Conservation (phyloP, 2,888 invertebrate species). For the Cepaea hortensis region DNA sequence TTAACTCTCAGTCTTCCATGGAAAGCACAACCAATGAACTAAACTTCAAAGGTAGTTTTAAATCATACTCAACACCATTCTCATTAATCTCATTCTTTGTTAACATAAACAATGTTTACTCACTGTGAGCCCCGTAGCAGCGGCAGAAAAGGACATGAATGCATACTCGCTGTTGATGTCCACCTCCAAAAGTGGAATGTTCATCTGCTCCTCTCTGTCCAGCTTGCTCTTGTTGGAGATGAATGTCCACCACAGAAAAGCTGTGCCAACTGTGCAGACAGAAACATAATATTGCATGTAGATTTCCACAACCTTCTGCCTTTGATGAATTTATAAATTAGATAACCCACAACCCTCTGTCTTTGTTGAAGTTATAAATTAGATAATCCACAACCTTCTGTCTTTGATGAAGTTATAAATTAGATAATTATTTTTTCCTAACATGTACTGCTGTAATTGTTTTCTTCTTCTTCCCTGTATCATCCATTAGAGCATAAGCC, state of each 20-base stretch:
- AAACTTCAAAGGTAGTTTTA: too few relatives aligned
- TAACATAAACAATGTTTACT: conserved; percentile 44
- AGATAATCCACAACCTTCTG: neutral
- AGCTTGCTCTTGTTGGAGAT: conserved; percentile 84
- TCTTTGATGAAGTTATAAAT: too few relatives aligned
- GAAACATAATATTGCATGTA: neutral
- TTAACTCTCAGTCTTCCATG: too few relatives aligned
- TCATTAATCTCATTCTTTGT: neutral
- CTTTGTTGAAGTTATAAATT: neutral
- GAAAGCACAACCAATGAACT: too few relatives aligned
- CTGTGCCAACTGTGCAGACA: conserved; percentile 80
- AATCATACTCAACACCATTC: neutral
- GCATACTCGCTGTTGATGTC: conserved; percentile 90
- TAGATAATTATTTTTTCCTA: too few relatives aligned
- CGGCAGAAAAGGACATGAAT: conserved; percentile 88
- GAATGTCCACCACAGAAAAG: conserved; percentile 92
- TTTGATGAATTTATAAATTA: neutral
- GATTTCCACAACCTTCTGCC: too few relatives aligned
- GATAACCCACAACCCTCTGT: neutral
- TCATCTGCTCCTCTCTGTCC: conserved; percentile 76
- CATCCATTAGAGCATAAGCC: too few relatives aligned
- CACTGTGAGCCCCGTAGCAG: conserved; percentile 91
- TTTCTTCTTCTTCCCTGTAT: too few relatives aligned
- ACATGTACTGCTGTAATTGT: too few relatives aligned
- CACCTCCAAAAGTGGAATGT: conserved; percentile 82